Conservation (phyloP, 2,797 vertebrate genomes). For the Anguilla megastoma region DNA sequence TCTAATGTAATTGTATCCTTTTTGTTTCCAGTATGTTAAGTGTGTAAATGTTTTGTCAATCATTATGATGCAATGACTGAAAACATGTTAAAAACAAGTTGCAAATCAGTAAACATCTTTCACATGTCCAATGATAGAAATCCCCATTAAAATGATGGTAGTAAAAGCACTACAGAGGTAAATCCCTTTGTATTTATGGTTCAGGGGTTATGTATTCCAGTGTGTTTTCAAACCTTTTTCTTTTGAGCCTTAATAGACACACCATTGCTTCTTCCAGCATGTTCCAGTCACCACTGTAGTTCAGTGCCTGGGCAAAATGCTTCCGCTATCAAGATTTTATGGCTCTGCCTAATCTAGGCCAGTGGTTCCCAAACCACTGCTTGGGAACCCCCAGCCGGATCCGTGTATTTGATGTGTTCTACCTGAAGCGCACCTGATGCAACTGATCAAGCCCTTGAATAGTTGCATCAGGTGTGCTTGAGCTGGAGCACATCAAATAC, state of each 20-base stretch:
- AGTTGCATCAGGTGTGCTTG: too few relatives aligned
- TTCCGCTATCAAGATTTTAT: not conserved
- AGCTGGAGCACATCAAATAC: too few relatives aligned
- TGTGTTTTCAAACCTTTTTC: too few relatives aligned
- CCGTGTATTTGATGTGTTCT: too few relatives aligned
- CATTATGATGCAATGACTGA: not conserved
- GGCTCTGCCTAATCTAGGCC: not conserved
- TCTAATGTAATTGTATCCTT: not conserved
- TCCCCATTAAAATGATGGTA: not conserved
- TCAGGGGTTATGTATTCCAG: not conserved
- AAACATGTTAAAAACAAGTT: not conserved
- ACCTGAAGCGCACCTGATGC: too few relatives aligned
- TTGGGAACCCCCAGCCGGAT: too few relatives aligned
- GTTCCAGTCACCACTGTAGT: not conserved
- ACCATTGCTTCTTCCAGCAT: not conserved
- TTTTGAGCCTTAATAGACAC: too few relatives aligned
- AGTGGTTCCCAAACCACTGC: too few relatives aligned
- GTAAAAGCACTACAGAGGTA: not conserved
- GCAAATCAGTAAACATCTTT: not conserved
- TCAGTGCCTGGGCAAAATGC: not conserved
- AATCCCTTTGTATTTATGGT: not conserved
- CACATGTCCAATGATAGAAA: not conserved
- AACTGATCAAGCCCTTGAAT: too few relatives aligned
- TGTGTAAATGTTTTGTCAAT: not conserved
- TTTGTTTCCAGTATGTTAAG: not conserved